Evolutionary conservation across 2,797 vertebrate species (phyloP), one percentile per base, ranked within the genome.

Genomic region (Urosaurus nigricauda): DNA sequence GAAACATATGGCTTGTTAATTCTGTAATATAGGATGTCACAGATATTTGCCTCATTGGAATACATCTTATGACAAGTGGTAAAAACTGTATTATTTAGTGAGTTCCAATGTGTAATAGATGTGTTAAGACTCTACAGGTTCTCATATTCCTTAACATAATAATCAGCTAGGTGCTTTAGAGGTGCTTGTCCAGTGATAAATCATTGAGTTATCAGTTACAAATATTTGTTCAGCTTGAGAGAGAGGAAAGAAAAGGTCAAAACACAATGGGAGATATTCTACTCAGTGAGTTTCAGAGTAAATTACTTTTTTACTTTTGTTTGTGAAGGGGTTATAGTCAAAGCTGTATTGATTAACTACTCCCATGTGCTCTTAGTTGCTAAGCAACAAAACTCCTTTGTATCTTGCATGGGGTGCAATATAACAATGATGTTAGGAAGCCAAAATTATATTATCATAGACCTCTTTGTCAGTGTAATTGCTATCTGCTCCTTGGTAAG

Each of bases 281-380:
- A 43, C 84, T 68, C 60, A 90, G 79, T 89, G 91, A 92, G 78
- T 89, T 94, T 93, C 87, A 90, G 63, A 92, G 89, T 95, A 90
- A 94, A 94, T 93, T 87, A 93, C 79, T 93, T 60, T 89, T 95
- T 95, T 94, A 81, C 91, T 95, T 95, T 90, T 93, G 89, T 92
- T 94, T 87, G 60, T 93, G 87, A 93, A 94, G 92, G 90, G 89
- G 86, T 94, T 94, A 56, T 71, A 83, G 89, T 93, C 1, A n/a
- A 74, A 85, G 65, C 80, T 85, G 0, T 92, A 95, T 95, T 0
- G 93, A 96, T 95, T 89, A 68, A 56, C 51, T 87, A 88, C 40
- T 91, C 86, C 90, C 90, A 60, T 16, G 12, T 85, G 56, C 89
- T 95, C 89, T 79, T 93, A 78, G 92, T 95, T 94, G 89, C 94